Evolutionary conservation across 2,797 vertebrate genomes (phyloP).

Genomic region (Apogon talboti): DNA sequence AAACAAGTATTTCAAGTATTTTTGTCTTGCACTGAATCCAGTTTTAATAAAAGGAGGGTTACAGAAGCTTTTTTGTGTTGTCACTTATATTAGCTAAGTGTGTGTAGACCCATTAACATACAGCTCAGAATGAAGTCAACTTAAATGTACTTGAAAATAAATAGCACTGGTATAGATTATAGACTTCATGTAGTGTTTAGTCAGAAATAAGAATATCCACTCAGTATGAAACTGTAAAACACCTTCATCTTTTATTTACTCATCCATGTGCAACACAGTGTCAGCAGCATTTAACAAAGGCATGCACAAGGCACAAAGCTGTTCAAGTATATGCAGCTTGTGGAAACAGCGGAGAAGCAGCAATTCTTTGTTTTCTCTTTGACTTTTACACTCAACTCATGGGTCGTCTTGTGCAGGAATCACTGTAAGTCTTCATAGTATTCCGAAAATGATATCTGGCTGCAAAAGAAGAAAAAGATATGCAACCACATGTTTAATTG

Average conservation of each 20-base stretch:
- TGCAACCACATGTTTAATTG: conserved; percentile 9
- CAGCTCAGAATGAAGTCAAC: too few relatives aligned
- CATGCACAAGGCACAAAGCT: conserved; percentile 34
- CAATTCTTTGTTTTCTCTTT: background rate
- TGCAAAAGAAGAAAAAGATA: conserved; percentile 41
- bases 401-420: conserved; percentile 1
- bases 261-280: conserved; percentile 16
- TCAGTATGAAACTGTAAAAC: background rate
- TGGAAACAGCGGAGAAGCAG: conserved; percentile 29
- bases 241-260: conserved; percentile 45
- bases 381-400: conserved; percentile 2
- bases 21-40: too few relatives aligned
- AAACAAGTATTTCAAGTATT: too few relatives aligned
- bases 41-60: too few relatives aligned
- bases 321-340: conserved; percentile 41
- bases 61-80: too few relatives aligned
- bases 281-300: conserved; percentile 35
- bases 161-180: too few relatives aligned
- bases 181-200: background rate
- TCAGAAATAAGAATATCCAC: conserved; percentile 5
- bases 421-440: conserved; percentile 54
- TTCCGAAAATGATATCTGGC: conserved; percentile 74
- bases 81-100: too few relatives aligned
- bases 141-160: too few relatives aligned
- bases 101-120: too few relatives aligned